Base-by-base conservation (phyloP, 1,140 invertebrate genomes). In the Whitmania pigra region DNA sequence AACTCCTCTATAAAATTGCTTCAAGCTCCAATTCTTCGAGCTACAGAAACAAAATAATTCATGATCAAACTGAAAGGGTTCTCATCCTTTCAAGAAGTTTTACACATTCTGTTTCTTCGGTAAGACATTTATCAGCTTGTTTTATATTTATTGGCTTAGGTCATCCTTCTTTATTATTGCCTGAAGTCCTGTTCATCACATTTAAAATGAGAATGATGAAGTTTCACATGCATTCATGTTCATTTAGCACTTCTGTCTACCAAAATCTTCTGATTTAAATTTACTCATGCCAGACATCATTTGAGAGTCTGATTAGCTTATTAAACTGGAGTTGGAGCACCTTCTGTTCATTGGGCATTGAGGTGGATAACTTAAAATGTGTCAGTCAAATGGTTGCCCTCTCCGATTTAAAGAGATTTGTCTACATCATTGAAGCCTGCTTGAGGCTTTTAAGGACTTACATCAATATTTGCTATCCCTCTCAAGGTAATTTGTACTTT, bases 391-490 rank as follows among this genome's bases (percentile, higher is more conserved):
- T 73, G 29, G 79, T 78, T 20, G 77, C 77, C 1, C 70, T 80
- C 1, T 73, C 78, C 11, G 81, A 90, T 79, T 83, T 93, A 75
- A 89, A 93, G 78, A 85, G 89, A 78, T 83, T 94, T n/a, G 90
- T 92, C 36, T 94, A 92, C 78, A 90, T 94, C 43, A 90, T 88
- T 77, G 87, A 88, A 79, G 88, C 91, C 11, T 90, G 88, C 80
- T 83, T 95, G 63, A 84, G 92, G 66, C 83, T 95, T 15, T 81
- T 94, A 9, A 86, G 88, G 75, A 90, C 88, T 15, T 95, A 92
- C 76, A 89, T 89, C 27, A 53, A 36, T n/a, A 22, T 63, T 13
- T 31, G 22, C 57, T 63, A 63, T 13, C 92, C 92, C 0, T 89
- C 89, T 78, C 84, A 85, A 81, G 82, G 85, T 80, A 71, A 75